phyloP scores from a whole-genome alignment of 30 jellyfish, hydroid and myxozoan genomes.

The Haliclystus octoradiatus region DNA sequence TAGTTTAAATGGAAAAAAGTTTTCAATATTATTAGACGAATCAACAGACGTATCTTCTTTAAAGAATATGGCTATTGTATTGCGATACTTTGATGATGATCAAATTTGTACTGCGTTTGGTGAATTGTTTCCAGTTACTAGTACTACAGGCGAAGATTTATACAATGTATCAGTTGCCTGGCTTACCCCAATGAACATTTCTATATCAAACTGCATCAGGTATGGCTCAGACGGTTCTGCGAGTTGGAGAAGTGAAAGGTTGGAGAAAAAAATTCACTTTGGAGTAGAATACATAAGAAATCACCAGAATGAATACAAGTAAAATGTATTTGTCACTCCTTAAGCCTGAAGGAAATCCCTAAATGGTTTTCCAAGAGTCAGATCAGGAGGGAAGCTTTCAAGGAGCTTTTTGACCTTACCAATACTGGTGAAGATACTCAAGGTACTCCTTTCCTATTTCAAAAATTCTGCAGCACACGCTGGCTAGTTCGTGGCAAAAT shows the following conservation, averaged over 20 bases:
- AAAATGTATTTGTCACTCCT: constrained; percentile 58
- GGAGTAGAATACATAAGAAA: constrained; percentile 39
- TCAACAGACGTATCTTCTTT: constrained; percentile 39
- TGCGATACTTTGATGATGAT: constrained; percentile 8
- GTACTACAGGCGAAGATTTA: constrained; percentile 28
- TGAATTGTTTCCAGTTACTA: constrained; percentile 24
- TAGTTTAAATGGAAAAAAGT: constrained; percentile 23
- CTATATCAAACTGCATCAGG: constrained; percentile 21
- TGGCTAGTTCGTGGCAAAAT: constrained; percentile 71
- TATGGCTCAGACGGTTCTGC: constrained; percentile 27
- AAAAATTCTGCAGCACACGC: constrained; percentile 25
- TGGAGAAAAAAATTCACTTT: constrained; percentile 42
- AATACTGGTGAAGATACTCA: constrained; percentile 18
- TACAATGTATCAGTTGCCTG: constrained; percentile 9
- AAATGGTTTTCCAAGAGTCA: constrained; percentile 44
- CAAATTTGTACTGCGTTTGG: constrained; percentile 28
- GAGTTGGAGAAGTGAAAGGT: constrained; percentile 59
- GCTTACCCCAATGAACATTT: constrained; percentile 8
- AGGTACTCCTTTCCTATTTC: constrained; percentile 42
- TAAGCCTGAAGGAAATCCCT: constrained; percentile 24
- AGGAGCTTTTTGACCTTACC: constrained; percentile 16
- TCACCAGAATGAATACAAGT: constrained; percentile 46
- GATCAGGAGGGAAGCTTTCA: constrained; percentile 54
- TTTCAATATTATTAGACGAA: constrained; percentile 30
- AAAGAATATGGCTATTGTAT: constrained; percentile 15